A percentile compares a stretch with the other conserved stretches of the same genome.
These are phyloP conservation scores for Illadopsis cleaveri DNA, from an alignment of 2,113 vertebrate genomes.

Conservation along the genomic window DNA sequence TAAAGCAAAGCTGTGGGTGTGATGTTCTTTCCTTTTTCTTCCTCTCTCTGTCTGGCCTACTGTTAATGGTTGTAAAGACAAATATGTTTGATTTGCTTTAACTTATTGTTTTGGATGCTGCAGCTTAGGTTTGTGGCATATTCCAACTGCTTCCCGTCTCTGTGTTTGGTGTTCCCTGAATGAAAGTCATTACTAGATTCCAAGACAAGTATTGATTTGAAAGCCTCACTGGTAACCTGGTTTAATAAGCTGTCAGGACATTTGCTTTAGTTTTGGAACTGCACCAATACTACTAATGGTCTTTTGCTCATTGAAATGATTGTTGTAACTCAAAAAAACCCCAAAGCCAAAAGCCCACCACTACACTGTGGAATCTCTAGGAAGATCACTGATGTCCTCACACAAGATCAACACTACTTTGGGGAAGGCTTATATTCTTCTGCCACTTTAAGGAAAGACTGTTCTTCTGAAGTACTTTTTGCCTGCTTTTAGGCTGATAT, in stretches of 20 bases:
- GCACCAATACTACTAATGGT: not conserved
- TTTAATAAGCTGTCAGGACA: not conserved
- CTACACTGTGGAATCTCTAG: slow-evolving; percentile 18
- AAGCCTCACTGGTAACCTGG: not conserved
- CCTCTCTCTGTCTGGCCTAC: not conserved
- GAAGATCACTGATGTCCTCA: slow-evolving; percentile 39
- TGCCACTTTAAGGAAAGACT: slow-evolving; percentile 57
- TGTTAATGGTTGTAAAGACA: not conserved
- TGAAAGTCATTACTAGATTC: not conserved
- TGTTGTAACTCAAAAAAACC: not conserved
- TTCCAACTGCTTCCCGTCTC: not conserved
- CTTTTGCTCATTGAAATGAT: not conserved
- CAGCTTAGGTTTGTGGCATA: not conserved
- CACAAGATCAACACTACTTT: not conserved
- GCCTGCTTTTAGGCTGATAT: slow-evolving; percentile 69
- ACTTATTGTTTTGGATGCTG: not conserved
- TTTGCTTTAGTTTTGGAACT: not conserved
- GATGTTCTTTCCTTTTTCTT: not conserved
- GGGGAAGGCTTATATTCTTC: slow-evolving; percentile 41
- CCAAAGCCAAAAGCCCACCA: not conserved
- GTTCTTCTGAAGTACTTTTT: slow-evolving; percentile 59
- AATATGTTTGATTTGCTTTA: not conserved
- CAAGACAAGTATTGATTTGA: not conserved
- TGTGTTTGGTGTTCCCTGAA: not conserved
- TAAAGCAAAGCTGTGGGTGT: not conserved